phyloP scores from a whole-genome alignment of 2,888 invertebrate species.

The Cynaeus angustus region DNA sequence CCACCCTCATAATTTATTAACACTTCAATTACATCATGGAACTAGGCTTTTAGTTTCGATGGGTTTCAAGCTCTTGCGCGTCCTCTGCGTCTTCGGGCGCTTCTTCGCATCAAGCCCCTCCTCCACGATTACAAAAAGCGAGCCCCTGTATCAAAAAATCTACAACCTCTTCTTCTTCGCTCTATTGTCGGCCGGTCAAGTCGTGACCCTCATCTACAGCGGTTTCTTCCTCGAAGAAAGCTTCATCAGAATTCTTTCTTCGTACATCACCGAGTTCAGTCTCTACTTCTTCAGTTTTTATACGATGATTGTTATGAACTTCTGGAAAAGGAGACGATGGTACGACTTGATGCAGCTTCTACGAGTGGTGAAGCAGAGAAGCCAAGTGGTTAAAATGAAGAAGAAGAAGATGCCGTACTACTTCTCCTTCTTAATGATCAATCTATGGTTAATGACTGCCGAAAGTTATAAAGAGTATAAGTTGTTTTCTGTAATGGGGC shows the following conservation, averaged over 20 bases:
- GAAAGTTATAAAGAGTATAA: not conserved
- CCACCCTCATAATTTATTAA: too few species aligned
- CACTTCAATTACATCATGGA: too few species aligned
- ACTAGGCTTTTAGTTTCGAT: not conserved
- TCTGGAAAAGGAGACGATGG: not conserved
- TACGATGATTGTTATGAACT: conserved; percentile 2
- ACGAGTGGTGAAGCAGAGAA: not conserved
- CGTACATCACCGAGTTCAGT: conserved; percentile 13
- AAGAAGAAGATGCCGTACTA: conserved; percentile 7
- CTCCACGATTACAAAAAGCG: not conserved
- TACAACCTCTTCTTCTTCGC: conserved; percentile 5
- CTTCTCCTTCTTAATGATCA: not conserved
- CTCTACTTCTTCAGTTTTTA: conserved; percentile 10
- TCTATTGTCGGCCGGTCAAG: not conserved
- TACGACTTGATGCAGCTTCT: not conserved
- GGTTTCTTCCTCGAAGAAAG: not conserved
- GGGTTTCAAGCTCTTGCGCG: conserved; percentile 7
- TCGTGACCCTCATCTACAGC: conserved; percentile 13
- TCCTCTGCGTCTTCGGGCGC: not conserved
- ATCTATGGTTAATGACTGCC: not conserved
- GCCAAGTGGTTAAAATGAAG: not conserved
- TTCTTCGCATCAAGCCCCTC: not conserved
- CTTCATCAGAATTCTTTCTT: not conserved
- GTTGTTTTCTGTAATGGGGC: not conserved
- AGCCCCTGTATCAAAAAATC: conserved; percentile 5